A percentile compares a stretch with the other conserved stretches of the same genome.
Conservation (phyloP, 2,113 vertebrate species). For the Delphinapterus leucas region DNA sequence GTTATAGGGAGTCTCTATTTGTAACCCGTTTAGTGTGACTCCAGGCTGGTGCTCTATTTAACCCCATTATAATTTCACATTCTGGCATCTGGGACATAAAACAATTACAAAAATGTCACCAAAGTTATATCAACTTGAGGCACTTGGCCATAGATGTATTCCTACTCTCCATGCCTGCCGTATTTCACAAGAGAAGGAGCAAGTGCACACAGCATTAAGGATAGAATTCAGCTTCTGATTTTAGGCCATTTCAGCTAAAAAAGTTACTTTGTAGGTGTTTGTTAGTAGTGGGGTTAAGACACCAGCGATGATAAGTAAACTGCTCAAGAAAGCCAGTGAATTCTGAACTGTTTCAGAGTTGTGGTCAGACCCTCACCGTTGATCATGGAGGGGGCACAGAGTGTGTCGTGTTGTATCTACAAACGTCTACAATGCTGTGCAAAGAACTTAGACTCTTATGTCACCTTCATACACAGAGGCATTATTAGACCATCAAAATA, state of each 20-base stretch:
- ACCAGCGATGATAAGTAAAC: background rate
- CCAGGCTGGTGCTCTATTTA: background rate
- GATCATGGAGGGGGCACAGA: background rate
- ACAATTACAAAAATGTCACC: background rate
- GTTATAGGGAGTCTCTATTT: background rate
- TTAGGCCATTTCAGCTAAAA: background rate
- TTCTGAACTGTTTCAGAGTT: background rate
- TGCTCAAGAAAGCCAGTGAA: background rate
- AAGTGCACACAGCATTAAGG: background rate
- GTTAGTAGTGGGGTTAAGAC: background rate
- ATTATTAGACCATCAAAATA: background rate
- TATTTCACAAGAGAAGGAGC: background rate
- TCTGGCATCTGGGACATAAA: background rate
- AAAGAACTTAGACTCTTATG: background rate
- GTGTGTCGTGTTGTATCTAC: background rate
- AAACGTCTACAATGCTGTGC: background rate
- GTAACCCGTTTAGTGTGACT: rapidly evolving
- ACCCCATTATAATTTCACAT: background rate
- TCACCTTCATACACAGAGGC: background rate
- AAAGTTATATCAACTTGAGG: background rate
- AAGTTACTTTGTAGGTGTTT: background rate
- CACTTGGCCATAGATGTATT: background rate
- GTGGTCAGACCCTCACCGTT: background rate
- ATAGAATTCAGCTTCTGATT: background rate
- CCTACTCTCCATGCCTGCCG: background rate